Evolutionary conservation across 2,113 vertebrate species (phyloP).

Genomic region (Gallinago jamesoni): DNA sequence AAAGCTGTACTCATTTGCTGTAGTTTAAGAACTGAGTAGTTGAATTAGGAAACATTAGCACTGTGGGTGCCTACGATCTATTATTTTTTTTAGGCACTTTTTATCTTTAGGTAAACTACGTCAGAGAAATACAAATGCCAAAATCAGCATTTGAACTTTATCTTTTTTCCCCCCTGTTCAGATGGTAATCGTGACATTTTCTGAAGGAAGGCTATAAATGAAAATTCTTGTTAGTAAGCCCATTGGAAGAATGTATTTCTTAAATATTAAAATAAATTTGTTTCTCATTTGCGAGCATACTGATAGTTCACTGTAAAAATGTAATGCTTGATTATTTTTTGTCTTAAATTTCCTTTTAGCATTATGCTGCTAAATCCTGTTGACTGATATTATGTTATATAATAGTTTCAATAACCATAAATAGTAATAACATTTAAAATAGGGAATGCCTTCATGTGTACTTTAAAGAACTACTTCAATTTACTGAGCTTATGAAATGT

Average conservation of each 20-base stretch:
- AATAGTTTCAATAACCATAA: background rate
- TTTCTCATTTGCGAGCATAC: background rate
- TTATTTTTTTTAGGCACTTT: background rate
- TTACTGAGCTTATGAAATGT: background rate
- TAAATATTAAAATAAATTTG: background rate
- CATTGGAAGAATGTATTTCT: background rate
- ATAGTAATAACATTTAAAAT: background rate
- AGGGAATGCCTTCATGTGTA: background rate
- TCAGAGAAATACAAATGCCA: constrained; percentile 22
- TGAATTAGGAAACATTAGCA: background rate
- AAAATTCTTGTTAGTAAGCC: constrained; percentile 8
- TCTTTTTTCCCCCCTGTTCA: background rate
- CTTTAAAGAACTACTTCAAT: constrained; percentile 6
- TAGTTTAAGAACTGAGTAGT: background rate
- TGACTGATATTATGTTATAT: background rate
- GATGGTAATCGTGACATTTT: constrained; percentile 40
- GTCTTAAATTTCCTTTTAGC: constrained; percentile 20
- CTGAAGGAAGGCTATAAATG: background rate
- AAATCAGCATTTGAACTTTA: constrained; percentile 24
- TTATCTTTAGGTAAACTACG: background rate
- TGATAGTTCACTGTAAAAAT: background rate
- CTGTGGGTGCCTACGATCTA: background rate
- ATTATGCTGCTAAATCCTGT: background rate
- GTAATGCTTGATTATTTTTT: background rate
- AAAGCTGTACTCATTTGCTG: background rate